Base-by-base conservation (phyloP, 2,888 invertebrate genomes). In the Trichopoda pennipes region DNA sequence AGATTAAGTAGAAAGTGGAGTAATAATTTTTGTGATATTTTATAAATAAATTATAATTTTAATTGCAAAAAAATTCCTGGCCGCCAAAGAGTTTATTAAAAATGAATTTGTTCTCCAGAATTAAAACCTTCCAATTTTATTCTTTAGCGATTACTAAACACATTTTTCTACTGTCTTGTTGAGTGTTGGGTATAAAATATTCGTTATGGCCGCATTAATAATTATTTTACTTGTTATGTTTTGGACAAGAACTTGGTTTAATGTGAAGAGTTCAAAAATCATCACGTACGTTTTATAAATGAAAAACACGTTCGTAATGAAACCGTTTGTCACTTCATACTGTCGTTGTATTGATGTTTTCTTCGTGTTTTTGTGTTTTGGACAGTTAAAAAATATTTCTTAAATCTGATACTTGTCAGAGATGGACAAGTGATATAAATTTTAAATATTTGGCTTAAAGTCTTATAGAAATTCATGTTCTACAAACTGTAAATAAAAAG, bases 251-350 rank as follows among this genome's bases (percentile, higher is more conserved):
- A 69, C n/a, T 53, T 74, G 47, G 32, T 70, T 32, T 60, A 49
- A 61, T 55, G 56, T 51, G 61, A 70, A 76, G 75, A 79, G 56
- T 75, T 79, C 49, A 75, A 73, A 66, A 82, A 72, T 66, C 79
- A 82, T 72, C 82, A 82, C 79, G 82, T 82, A 79, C 61, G 61
- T 63, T 66, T 82, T 79, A 63, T 38, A 58, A 72, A 82, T 82
- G 82, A 72, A 66, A 82, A 75, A 79, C 79, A 82, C 82, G 81
- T 81, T 61, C 68, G 69, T 69, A 77, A 73, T 63, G 82, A 82
- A 76, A 79, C 79, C 79, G 82, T 82, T 82, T 82, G 81, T 82
- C 79, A 79, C 82, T 79, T 82, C 78, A 82, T 72, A 75, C 63
- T 79, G 69, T 72, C 77, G 58, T 77, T 77, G 77, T 63, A 63